A percentile compares a stretch with the other conserved stretches of the same genome.
Conservation (phyloP, 92 coral and sea anemone genomes). For the Montipora capitata region DNA sequence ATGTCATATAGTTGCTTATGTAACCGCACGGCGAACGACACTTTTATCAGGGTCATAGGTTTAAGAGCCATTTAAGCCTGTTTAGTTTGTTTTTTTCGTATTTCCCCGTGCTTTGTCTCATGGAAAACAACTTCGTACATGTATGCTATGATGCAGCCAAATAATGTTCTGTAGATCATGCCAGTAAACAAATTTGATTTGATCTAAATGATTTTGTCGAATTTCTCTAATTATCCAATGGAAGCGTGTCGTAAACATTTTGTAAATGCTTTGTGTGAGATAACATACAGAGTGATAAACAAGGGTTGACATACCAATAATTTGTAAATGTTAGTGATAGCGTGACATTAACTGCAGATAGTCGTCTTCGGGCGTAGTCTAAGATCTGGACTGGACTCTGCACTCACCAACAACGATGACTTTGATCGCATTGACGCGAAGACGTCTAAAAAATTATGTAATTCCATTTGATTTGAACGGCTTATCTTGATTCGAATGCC, state of each 20-base stretch:
- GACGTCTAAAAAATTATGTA: too few species aligned
- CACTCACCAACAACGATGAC: too few species aligned
- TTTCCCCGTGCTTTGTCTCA: not conserved
- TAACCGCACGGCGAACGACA: not conserved
- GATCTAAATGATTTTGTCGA: not conserved
- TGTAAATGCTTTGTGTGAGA: not conserved
- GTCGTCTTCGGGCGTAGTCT: not conserved
- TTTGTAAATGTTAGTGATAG: not conserved
- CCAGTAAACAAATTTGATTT: not conserved
- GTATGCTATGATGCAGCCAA: too few species aligned
- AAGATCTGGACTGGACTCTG: too few species aligned
- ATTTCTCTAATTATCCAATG: not conserved
- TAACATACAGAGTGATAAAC: slow-evolving; percentile 9
- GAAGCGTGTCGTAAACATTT: slow-evolving; percentile 16
- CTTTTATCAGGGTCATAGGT: too few species aligned
- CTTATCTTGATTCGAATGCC: too few species aligned
- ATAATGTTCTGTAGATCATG: not conserved
- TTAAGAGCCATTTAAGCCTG: not conserved
- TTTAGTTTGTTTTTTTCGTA: not conserved
- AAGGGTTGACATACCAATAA: not conserved
- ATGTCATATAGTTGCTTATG: not conserved
- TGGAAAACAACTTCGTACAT: not conserved
- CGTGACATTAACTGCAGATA: not conserved
- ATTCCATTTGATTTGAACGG: too few species aligned
- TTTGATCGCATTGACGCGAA: not conserved